Percentiles rank a stretch among this genome's conserved stretches.
These are phyloP conservation scores for Sciurus carolinensis DNA, from an alignment of 2,797 vertebrate genomes.

Conservation along the genomic window DNA sequence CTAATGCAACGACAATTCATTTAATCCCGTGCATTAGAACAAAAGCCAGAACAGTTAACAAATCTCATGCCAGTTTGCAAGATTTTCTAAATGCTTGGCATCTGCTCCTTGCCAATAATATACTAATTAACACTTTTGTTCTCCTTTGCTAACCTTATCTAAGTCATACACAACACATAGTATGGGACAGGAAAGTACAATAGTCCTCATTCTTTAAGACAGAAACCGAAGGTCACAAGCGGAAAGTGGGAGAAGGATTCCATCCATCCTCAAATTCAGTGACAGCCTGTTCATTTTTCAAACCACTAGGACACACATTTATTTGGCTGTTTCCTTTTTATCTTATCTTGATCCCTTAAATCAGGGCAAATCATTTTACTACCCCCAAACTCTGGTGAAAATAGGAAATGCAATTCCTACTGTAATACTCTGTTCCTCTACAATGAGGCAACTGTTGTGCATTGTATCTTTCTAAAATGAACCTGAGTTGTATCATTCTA, in stretches of 20 bases:
- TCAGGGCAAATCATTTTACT: slow-evolving; percentile 21
- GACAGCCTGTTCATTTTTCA: slow-evolving; percentile 60
- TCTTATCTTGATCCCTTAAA: slow-evolving; percentile 50
- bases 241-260: not conserved
- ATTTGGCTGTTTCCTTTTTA: slow-evolving; percentile 15
- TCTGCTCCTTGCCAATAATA: slow-evolving; percentile 60
- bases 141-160: slow-evolving; percentile 3
- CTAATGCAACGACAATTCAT: slow-evolving; percentile 4
- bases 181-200: not conserved
- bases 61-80: slow-evolving; percentile 47
- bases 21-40: slow-evolving; percentile 63
- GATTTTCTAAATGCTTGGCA: slow-evolving; percentile 63
- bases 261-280: slow-evolving; percentile 2
- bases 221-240: not conserved
- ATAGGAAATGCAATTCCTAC: slow-evolving; percentile 27
- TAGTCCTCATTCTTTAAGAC: not conserved
- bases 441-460: not conserved
- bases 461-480: not conserved
- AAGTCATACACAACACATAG: not conserved
- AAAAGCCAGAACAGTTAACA: slow-evolving; percentile 26
- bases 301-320: not conserved
- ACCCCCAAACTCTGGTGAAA: not conserved
- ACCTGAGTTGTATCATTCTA: not conserved
- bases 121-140: slow-evolving; percentile 63
- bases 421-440: not conserved